phyloP scores from a whole-genome alignment of 2,113 vertebrate genomes.

The Malurus elegans region DNA sequence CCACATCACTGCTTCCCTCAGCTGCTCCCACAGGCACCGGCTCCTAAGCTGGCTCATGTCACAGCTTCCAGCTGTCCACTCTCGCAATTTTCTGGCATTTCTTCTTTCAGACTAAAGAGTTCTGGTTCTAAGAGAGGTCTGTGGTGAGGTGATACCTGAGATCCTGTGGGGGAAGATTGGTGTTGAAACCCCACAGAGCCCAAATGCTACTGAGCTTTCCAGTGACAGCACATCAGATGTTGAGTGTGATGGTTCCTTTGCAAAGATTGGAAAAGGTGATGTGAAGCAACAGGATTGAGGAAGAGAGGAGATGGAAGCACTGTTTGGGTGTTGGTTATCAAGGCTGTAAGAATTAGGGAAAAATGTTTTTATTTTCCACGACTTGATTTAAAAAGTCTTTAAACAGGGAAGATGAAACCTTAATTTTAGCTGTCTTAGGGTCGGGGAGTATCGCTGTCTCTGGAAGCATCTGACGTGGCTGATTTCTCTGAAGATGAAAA shows the following conservation, averaged over 20 bases:
- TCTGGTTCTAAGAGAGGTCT: not conserved
- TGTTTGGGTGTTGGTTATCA: not conserved
- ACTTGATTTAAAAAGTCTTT: not conserved
- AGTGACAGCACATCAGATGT: not conserved
- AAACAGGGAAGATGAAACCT: not conserved
- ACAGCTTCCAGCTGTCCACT: not conserved
- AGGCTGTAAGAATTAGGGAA: not conserved
- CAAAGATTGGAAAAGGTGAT: not conserved
- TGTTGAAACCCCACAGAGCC: not conserved
- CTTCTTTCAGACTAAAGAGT: not conserved
- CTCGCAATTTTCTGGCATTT: not conserved
- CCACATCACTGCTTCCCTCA: not conserved
- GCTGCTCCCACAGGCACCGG: not conserved
- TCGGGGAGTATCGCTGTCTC: not conserved
- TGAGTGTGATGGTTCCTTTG: not conserved
- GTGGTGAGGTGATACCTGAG: not conserved
- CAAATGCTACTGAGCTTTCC: not conserved
- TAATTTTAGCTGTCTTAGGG: not conserved
- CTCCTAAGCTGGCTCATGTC: not conserved
- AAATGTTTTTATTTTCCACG: not conserved
- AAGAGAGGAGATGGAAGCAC: not conserved
- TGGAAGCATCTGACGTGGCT: not conserved
- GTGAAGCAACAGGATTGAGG: not conserved
- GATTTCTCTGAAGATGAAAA: not conserved
- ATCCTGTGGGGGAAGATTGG: not conserved